Conservation (phyloP, 2,113 vertebrate species). For the Puma concolor region DNA sequence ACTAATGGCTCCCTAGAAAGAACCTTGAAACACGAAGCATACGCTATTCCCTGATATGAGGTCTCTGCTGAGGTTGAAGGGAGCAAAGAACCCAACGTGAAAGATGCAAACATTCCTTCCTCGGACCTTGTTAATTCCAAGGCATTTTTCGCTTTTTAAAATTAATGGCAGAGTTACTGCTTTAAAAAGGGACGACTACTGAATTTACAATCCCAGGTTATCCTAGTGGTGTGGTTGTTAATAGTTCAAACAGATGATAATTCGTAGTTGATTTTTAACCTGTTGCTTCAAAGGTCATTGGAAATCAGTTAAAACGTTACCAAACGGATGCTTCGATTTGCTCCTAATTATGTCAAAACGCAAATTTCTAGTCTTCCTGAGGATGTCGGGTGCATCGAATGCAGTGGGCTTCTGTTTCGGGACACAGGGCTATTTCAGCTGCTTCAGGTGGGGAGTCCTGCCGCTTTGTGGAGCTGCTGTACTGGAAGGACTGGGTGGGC, state of each 20-base stretch:
- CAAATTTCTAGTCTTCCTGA: background rate
- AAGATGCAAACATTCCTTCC: background rate
- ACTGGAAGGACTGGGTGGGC: background rate
- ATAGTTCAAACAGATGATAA: background rate
- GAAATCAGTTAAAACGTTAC: slow-evolving; percentile 53
- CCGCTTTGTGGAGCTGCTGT: background rate
- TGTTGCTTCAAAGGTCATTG: slow-evolving; percentile 43
- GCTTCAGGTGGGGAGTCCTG: background rate
- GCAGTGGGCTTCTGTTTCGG: background rate
- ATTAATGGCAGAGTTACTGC: background rate
- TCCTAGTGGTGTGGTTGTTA: background rate
- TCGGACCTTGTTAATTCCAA: background rate
- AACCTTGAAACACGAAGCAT: background rate
- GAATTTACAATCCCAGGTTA: background rate
- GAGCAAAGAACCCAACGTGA: background rate
- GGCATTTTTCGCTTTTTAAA: background rate
- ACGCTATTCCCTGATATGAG: background rate
- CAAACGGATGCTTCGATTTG: background rate
- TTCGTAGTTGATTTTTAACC: slow-evolving; percentile 61
- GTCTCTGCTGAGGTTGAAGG: background rate
- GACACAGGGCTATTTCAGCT: accelerated
- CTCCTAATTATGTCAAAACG: background rate
- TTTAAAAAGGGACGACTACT: background rate
- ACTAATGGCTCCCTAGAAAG: background rate
- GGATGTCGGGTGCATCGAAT: background rate